These are phyloP conservation scores for Troides aeacus DNA, from an alignment of 2,888 invertebrate species.

Conservation along the genomic window DNA sequence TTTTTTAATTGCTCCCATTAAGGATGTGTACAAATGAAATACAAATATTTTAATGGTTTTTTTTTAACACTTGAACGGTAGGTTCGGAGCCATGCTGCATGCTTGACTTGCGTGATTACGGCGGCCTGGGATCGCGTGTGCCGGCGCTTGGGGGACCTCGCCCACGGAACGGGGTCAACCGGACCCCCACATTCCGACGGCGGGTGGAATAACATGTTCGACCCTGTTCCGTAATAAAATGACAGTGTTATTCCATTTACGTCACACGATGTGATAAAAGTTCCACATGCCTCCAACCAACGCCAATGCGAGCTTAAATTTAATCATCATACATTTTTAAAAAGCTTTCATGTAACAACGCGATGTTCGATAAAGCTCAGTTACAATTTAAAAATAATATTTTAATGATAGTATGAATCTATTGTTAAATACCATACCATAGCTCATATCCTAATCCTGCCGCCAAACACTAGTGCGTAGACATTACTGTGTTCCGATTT, in stretches of 20 bases:
- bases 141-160: conserved; percentile 64
- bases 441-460: too few species aligned
- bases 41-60: conserved; percentile 18
- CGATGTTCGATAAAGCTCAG: neutral
- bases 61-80: conserved; percentile 32
- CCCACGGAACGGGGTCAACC: conserved; percentile 57
- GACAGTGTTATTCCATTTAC: conserved; percentile 68
- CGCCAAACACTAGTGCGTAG: too few species aligned
- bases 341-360: neutral
- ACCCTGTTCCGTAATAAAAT: conserved; percentile 71
- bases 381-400: neutral
- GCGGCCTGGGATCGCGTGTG: conserved; percentile 69
- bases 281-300: conserved; percentile 30
- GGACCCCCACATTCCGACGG: conserved; percentile 64
- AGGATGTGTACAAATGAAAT: conserved; percentile 32
- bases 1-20: neutral
- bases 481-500: too few species aligned
- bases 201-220: conserved; percentile 69
- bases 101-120: conserved; percentile 72
- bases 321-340: neutral
- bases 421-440: too few species aligned
- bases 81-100: conserved; percentile 10
- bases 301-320: conserved; percentile 12
- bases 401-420: too few species aligned
- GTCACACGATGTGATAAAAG: conserved; percentile 35